A percentile compares a stretch with the other conserved stretches of the same genome.
Evolutionary conservation across 2,113 vertebrate genomes (phyloP).

Genomic region (Heterochromis multidens): DNA sequence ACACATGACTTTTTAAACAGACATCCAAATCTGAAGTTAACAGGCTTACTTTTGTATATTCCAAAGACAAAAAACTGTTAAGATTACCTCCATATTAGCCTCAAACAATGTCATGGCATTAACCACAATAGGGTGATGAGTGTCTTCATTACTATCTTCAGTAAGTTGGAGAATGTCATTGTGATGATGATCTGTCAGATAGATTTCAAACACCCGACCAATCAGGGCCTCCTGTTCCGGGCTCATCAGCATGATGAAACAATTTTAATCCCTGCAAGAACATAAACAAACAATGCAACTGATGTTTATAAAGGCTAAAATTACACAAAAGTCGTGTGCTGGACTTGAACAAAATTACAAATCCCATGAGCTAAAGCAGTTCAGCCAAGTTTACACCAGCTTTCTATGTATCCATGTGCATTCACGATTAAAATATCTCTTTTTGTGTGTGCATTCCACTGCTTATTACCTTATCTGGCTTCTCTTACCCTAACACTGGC

Average conservation of each 20-base stretch:
- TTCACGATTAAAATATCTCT: neutral
- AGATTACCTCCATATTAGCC: constrained; percentile 88
- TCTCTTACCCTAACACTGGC: no score
- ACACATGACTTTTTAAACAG: neutral
- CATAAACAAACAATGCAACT: neutral
- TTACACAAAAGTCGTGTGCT: neutral
- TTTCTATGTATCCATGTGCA: neutral
- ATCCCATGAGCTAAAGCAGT: no score
- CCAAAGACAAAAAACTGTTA: neutral
- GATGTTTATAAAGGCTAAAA: neutral
- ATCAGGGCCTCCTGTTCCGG: constrained; percentile 80
- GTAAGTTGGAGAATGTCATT: constrained; percentile 79
- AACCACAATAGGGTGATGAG: constrained; percentile 84
- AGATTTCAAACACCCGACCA: constrained; percentile 86
- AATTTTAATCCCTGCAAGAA: neutral
- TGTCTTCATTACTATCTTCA: constrained; percentile 68
- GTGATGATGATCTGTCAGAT: constrained; percentile 83
- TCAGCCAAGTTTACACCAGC: no score
- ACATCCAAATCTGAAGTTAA: neutral
- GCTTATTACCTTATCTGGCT: no score
- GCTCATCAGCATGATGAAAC: constrained; percentile 73
- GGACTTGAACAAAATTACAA: neutral
- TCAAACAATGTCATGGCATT: constrained; percentile 95
- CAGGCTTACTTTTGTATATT: neutral
- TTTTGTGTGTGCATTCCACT: neutral